Evolutionary conservation across 2,113 vertebrate genomes (phyloP), one percentile per base, ranked within the genome.

Genomic region (Halichoerus grypus): DNA sequence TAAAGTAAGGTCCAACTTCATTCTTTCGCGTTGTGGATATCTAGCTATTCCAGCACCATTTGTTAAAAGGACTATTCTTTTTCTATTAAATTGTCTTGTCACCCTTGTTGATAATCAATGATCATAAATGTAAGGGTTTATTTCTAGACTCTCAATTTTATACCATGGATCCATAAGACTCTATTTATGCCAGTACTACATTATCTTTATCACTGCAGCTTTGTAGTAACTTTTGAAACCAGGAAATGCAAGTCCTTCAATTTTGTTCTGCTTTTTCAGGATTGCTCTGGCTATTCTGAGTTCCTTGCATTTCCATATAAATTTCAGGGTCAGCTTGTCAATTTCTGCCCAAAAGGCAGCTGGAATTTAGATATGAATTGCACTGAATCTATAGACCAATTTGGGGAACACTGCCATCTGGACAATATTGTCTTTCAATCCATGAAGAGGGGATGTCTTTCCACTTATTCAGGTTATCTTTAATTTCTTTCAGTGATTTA

Each of bases 321-420:
- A 84, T 67, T 72, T 93, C 46, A 83, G 57, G 67, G 51, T 94
- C 51, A 90, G 51, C n/a, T 81, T 71, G 19, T 87, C 57, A 88
- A 67, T 83, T 84, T 86, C n/a, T 72, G 31, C 10, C 21, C 67
- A 61, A 74, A 80, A 49, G 19, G 31, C 11, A 65, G 24, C 26
- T 95, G 26, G 31, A 51, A 65, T 67, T 84, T 57, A 57, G 46
- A 76, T 31, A 49, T 10, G 11, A 22, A 81, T 42, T 63, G 10
- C 33, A 72, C 7, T 7, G 15, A 94, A 5, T n/a, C 33, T 55
- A 4, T 21, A 53, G 63, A 72, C 77, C 33, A 71, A 39, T 71
- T 59, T 84, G 12, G 69, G 53, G 24, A 85, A 26, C 49, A 84
- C 13, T 49, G 46, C 31, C 49, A 86, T 36, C 9, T 85, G 28